Base-by-base conservation (phyloP, 2,888 invertebrate genomes). In the Odiellus spinosus region DNA sequence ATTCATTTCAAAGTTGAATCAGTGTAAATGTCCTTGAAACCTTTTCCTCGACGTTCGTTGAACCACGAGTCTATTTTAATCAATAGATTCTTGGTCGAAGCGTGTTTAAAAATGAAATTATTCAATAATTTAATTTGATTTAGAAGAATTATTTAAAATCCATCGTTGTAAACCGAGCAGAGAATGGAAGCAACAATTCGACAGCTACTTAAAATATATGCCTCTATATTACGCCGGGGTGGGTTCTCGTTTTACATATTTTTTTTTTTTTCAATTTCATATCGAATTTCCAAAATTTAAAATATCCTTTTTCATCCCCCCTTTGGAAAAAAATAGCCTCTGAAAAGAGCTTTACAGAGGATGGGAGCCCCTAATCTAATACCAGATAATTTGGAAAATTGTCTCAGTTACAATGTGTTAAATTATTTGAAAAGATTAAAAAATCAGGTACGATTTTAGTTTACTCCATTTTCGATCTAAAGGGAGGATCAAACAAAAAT, bases 341-440 rank as follows among this genome's bases (percentile, higher is more conserved):
- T 98, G 56, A 76, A 88, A 55, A 76, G 91, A 67, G 93, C 91
- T 1, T 67, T 98, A 47, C 77, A 81, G 8, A 77, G 88, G 63
- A 90, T 95, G 80, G 88, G 86, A 53, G 85, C 88, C 1, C 75
- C 80, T 35, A 80, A 80, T 43, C 67, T 88, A 52, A 76, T 95
- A 49, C 88, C 93, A 0, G 96, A 98, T 62, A 82, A 78, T 56
- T 77, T 85, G 63, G 93, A 96, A 64, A 91, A 84, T 65, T 84
- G 84, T 53, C 73, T 95, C 50, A 90, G 87, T 61, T 91, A 85
- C 65, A 83, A 84, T 50, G 88, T 96, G 40, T 76, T 88, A 51
- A 90, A 88, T 67, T 91, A 95, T 67, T 71, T 98, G 62, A 95
- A 93, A 68, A 80, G 90, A 65, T 73, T 95, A 59, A 96, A 96